These are phyloP conservation scores for Doryteuthis pealeii DNA, from an alignment of 1,140 invertebrate genomes.

Conservation along the genomic window DNA sequence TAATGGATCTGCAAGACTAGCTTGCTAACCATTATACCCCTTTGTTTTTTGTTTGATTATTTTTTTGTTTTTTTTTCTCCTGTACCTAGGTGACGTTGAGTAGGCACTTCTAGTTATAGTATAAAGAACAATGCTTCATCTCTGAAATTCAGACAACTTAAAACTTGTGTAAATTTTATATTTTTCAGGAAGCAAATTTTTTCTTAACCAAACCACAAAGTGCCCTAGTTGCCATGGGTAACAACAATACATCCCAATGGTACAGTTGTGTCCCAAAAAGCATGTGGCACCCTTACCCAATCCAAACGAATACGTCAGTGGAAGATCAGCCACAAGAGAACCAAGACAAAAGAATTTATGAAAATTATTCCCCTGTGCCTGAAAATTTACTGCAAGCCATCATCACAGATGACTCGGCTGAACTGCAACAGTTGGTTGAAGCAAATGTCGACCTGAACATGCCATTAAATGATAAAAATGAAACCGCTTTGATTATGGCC, in stretches of 20 bases:
- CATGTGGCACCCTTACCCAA: neutral
- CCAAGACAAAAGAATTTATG: neutral
- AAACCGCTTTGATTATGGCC: slow-evolving; percentile 39
- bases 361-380: neutral
- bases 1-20: too few relatives aligned
- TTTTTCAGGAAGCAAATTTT: too few relatives aligned
- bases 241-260: neutral
- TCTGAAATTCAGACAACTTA: too few relatives aligned
- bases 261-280: slow-evolving; percentile 4
- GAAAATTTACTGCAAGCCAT: slow-evolving; percentile 17
- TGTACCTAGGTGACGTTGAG: too few relatives aligned
- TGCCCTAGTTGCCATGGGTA: neutral
- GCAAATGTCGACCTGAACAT: slow-evolving; percentile 30
- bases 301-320: neutral
- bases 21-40: too few relatives aligned
- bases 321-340: neutral
- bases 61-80: too few relatives aligned
- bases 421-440: slow-evolving; percentile 13
- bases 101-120: too few relatives aligned
- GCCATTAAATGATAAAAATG: slow-evolving; percentile 33
- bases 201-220: neutral
- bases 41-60: too few relatives aligned
- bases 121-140: too few relatives aligned
- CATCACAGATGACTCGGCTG: slow-evolving; percentile 18
- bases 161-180: too few relatives aligned